Evolutionary conservation across 2,797 vertebrate species (phyloP), one percentile per base, ranked within the genome.

Genomic region (Poecilia gillii): DNA sequence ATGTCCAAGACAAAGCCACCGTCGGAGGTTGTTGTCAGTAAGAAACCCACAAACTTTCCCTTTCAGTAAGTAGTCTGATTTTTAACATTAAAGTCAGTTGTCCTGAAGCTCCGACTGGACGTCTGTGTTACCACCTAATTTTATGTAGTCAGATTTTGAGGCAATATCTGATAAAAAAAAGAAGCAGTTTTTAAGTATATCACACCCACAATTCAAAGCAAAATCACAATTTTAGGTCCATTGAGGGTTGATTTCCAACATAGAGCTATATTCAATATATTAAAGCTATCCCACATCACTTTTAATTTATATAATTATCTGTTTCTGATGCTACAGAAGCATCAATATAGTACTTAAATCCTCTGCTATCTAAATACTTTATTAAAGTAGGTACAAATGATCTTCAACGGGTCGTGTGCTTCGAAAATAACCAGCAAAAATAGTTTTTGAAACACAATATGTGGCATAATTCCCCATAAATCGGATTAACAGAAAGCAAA

Each of bases 1-100:
- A 85, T 83, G 83, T 85, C 78, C 82, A 84, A 83, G 80, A 90
- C 82, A 82, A 84, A 64, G 72, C 83, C 85, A 77, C 79, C 84
- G 74, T 71, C 73, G 66, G 76, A 86, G 74, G 77, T 18, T 73
- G 78, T 78, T 78, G 84, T 62, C 77, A 78, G 85, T 75, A 43
- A 79, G 76, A 74, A 81, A 74, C 25, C 13, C 20, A 6, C 11
- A 31, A 28, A 75, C 71, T 66, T 72, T 79, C 14, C 28, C 64
- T 80, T 88, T 71, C 23, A 20, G 53, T 12, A 55, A 62, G 14
- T 75, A 20, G 23, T 84, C 79, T 86, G 20, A 16, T 78, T 79
- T 31, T 80, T 33, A 57, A 64, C 59, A 23, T 78, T 36, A 77
- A 36, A 79, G 74, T 62, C 33, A 6, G 18, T 75, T 55, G 75